Base-by-base conservation (phyloP, 2,888 invertebrate species). In the Eledona agricola region DNA sequence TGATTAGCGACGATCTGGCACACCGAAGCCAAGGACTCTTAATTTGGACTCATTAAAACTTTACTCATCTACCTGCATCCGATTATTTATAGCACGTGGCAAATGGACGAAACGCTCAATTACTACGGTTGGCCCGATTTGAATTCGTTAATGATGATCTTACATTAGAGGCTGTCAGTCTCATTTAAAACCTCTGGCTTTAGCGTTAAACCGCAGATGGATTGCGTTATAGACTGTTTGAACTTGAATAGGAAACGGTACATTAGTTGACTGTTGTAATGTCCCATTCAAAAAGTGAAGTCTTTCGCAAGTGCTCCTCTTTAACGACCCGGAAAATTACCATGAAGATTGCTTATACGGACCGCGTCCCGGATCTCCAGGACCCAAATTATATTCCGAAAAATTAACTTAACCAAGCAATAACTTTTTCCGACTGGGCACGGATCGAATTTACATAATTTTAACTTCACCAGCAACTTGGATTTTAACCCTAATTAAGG, bases 171-270 rank as follows among this genome's bases (percentile, higher is more conserved):
- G 20, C 7, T 32, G 34, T 25, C 25, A 34, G 34, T 45, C 34
- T 32, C 45, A 34, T 45, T 25, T 32, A 31, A 45, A 22, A 11
- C n/a, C n/a, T n/a, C 25, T 28, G 45, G 25, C 45, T 28, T 4
- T 15, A 25, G 28, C 25, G 34, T 19, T 34, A 28, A 40, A 50
- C 49, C 49, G 17, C 49, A 50, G 9, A 38, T 40, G 40, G 16
- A 40, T 52, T 52, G 16, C 46, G 25, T 6, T 46, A 47, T 46
- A 26, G 46, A 52, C 20, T 25, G 20, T 32, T 45, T 45, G 46
- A 52, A 37, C 38, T 46, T 46, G 32, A 38, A 37, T 47, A 34
- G 52, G 46, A 46, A 52, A 52, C 40, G 45, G 22, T 52, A 52
- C 25, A 52, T 52, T 52, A 37, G 40, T 52, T 15, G 20, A 20